Conservation (phyloP, 2,888 invertebrate species). For the Leptodirus hochenwartii region DNA sequence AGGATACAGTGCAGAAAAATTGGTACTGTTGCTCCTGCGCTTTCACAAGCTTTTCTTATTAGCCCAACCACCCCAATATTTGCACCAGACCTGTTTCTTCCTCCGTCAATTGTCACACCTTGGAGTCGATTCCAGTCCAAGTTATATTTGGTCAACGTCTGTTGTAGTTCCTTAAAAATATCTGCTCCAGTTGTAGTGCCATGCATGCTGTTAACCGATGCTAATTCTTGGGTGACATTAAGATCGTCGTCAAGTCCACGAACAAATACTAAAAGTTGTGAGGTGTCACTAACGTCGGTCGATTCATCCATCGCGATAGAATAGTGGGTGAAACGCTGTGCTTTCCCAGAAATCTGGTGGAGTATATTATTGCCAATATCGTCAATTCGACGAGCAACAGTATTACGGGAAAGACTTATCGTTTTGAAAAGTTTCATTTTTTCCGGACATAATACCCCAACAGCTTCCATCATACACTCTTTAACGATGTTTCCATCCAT, state of each 20-base stretch:
- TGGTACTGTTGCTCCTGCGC: too few relatives aligned
- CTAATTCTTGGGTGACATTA: conserved; percentile 9
- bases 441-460: conserved; percentile 9
- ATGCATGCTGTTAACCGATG: conserved; percentile 9
- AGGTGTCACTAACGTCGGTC: too few relatives aligned
- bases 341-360: conserved; percentile 9
- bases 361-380: conserved; percentile 10
- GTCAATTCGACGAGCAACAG: conserved; percentile 9
- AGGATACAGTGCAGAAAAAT: too few relatives aligned
- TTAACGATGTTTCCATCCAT: conserved; percentile 10
- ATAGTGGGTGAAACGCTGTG: too few relatives aligned
- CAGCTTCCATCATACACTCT: conserved; percentile 10
- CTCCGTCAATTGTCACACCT: too few relatives aligned
- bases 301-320: too few relatives aligned
- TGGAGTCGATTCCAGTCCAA: too few relatives aligned
- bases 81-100: too few relatives aligned
- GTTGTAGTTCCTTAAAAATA: too few relatives aligned
- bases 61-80: too few relatives aligned
- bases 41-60: too few relatives aligned
- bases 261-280: conserved; percentile 10
- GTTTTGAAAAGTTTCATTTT: conserved; percentile 10
- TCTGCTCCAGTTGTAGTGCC: conserved; percentile 9
- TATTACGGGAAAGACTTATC: conserved; percentile 10
- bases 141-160: too few relatives aligned
- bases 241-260: conserved; percentile 10